Conservation (phyloP, 2,113 vertebrate species). For the Pogonocichla stellata region DNA sequence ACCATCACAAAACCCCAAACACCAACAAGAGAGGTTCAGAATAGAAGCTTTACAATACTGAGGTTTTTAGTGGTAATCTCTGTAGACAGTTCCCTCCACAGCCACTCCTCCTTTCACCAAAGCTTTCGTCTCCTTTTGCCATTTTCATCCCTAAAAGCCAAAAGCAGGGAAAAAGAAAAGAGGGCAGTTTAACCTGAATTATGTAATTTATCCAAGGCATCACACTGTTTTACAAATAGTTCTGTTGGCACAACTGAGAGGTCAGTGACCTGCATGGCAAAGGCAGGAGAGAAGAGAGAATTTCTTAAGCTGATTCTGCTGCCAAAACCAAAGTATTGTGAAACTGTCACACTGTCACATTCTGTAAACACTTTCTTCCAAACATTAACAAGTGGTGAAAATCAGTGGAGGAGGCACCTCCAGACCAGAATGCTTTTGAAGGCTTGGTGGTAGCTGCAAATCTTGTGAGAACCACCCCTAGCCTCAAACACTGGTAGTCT, state of each 20-base stretch:
- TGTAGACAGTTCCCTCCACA: neutral
- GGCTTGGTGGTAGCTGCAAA: neutral
- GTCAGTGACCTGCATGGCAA: neutral
- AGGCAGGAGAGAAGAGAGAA: neutral
- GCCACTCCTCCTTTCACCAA: neutral
- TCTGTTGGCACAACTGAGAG: neutral
- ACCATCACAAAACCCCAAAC: neutral
- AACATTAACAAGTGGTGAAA: neutral
- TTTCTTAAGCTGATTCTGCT: conserved; percentile 23
- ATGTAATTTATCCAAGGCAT: neutral
- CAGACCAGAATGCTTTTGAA: neutral
- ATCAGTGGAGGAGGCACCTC: neutral
- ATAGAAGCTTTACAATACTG: neutral
- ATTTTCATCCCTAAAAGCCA: neutral
- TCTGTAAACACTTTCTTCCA: neutral
- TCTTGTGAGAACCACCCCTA: neutral
- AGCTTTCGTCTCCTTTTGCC: neutral
- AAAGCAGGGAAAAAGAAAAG: neutral
- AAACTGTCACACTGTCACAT: neutral
- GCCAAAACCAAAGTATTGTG: conserved; percentile 32
- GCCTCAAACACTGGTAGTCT: neutral
- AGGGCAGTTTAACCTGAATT: neutral
- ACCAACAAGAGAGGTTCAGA: neutral
- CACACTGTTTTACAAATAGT: conserved; percentile 17
- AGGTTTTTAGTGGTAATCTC: neutral